Conservation (phyloP, 2,113 vertebrate species). For the Semnornis frantzii region DNA sequence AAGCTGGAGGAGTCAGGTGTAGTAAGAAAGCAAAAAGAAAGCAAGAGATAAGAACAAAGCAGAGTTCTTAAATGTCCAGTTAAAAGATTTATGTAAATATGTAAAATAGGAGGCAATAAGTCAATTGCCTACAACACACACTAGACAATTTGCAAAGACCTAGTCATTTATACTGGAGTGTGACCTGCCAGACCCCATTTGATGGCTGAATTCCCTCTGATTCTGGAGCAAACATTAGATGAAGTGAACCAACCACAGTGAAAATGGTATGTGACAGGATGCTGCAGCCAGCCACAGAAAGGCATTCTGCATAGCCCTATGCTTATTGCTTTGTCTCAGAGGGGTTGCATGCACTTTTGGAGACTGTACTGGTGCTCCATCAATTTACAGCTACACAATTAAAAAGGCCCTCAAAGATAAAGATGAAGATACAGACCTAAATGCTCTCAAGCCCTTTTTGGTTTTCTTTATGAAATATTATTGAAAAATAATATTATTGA, state of each 20-base stretch:
- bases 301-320: not conserved
- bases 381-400: not conserved
- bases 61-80: not conserved
- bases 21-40: not conserved
- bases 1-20: not conserved
- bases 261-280: not conserved
- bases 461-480: not conserved
- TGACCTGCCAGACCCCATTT: not conserved
- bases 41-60: not conserved
- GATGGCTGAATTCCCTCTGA: not conserved
- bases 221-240: accelerated
- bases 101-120: not conserved
- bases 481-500: not conserved
- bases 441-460: not conserved
- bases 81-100: not conserved
- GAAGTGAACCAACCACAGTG: not conserved
- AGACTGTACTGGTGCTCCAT: not conserved
- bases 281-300: not conserved
- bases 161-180: not conserved
- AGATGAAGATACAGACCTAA: not conserved
- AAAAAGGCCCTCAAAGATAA: not conserved
- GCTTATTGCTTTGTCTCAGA: not conserved
- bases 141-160: not conserved
- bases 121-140: not conserved
- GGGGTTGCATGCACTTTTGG: not conserved